Percentiles rank a stretch among this genome's conserved stretches.
Conservation (phyloP, 2,113 vertebrate species). For the Bothrops jararaca region DNA sequence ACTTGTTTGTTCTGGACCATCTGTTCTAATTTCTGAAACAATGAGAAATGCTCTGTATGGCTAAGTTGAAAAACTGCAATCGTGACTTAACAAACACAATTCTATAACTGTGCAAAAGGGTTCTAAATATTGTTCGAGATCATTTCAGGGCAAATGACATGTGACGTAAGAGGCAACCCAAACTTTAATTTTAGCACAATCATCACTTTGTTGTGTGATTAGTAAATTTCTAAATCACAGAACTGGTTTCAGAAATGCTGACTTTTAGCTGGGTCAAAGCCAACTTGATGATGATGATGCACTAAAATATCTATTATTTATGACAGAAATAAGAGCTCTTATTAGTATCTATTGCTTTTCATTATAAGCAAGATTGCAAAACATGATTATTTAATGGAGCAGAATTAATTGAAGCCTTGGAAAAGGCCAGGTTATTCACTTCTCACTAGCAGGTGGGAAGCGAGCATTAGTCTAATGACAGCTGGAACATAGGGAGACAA, state of each 20-base stretch:
- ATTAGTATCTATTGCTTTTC: not conserved
- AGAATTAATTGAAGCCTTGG: constrained; percentile 51
- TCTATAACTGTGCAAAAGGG: not conserved
- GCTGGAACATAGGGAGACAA: constrained; percentile 47
- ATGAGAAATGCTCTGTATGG: not conserved
- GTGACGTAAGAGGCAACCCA: not conserved
- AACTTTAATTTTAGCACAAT: not conserved
- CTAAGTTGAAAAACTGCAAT: not conserved
- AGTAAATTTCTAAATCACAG: not conserved
- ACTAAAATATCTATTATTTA: not conserved
- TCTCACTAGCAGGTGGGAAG: constrained; percentile 50
- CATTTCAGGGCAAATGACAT: not conserved
- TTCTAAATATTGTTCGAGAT: not conserved
- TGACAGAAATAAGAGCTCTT: not conserved
- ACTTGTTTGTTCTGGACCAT: not conserved
- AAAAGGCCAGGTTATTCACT: constrained; percentile 22
- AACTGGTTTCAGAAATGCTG: not conserved
- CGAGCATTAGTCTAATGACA: constrained; percentile 51
- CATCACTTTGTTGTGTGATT: not conserved
- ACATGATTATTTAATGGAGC: constrained; percentile 53
- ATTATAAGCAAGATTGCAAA: constrained; percentile 20
- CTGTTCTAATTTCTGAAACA: not conserved
- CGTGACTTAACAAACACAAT: too few relatives aligned
- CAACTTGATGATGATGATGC: constrained; percentile 2
- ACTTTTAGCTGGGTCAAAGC: not conserved